These are phyloP conservation scores for Cynopterus sphinx DNA, from an alignment of 2,797 vertebrate genomes.

Conservation along the genomic window DNA sequence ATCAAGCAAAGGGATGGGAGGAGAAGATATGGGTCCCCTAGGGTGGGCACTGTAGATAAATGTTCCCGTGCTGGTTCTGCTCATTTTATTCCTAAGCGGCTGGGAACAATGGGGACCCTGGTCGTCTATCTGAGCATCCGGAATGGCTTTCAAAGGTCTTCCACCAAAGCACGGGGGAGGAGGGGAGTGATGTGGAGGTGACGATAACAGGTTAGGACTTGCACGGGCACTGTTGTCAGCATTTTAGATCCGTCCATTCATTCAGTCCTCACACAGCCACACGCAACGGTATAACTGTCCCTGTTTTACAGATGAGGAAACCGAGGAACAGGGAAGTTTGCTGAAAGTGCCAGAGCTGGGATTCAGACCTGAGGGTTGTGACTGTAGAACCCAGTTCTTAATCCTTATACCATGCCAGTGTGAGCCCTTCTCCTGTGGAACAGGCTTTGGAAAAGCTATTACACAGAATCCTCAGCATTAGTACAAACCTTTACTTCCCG, in stretches of 20 bases:
- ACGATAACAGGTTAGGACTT: not conserved
- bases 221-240: not conserved
- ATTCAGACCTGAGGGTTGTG: not conserved
- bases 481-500: not conserved
- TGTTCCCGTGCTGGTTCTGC: not conserved
- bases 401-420: too few relatives aligned
- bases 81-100: slow-evolving; percentile 3
- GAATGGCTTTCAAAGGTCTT: not conserved
- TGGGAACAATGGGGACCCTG: not conserved
- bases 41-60: not conserved
- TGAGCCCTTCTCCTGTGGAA: not conserved
- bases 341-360: not conserved
- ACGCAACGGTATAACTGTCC: not conserved
- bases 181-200: not conserved
- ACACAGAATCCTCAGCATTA: not conserved
- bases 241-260: not conserved
- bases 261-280: not conserved
- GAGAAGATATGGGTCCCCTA: not conserved
- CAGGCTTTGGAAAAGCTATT: not conserved
- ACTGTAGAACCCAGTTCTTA: not conserved
- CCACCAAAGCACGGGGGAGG: not conserved
- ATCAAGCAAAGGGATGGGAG: not conserved
- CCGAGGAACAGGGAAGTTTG: not conserved
- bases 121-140: not conserved
- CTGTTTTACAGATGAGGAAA: not conserved